Evolutionary conservation across 1,140 invertebrate genomes (phyloP), one percentile per base, ranked within the genome.

Genomic region (Diploscapter pachys): DNA sequence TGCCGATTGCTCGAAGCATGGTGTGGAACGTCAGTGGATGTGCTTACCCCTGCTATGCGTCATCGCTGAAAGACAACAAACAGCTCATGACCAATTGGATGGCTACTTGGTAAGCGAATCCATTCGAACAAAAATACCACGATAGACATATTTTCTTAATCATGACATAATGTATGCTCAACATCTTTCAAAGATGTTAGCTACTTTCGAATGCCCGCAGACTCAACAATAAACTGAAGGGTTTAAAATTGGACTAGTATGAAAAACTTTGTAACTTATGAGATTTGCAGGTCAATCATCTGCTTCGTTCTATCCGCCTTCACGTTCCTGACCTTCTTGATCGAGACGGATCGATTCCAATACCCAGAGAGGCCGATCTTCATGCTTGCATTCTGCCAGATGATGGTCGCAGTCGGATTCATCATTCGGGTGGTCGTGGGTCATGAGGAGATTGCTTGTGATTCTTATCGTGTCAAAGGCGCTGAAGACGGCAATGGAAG

Each of bases 281-380:
- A 9, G 9, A 6, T 9, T 31, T 65, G 9, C 62, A 83, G 95
- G 93, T 93, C 95, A 0, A 89, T 91, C 61, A 86, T 98, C 5
- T 99, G 96, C 86, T 90, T 93, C 31, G 88, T 90, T 3, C 95
- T 94, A 64, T 96, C 95, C 79, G 89, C 93, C 11, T 94, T 96
- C 85, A 96, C 94, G 48, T 92, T 98, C 54, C 88, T 95, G 57
- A 98, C 96, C 0, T 98, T 97, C 87, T 88, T 96, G 63, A 93
- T 98, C 73, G 94, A 96, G 2, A 96, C 99, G 75, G 96, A 98
- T 79, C 97, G 96, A 86, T 88, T 99, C 87, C 90, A 92, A 54
- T 98, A 98, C 88, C 96, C 96, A 2, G 96, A 98, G 87, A 88
- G 96, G 76, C 95, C 96, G 1, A 98, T 99, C 73, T 96, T 99